A percentile compares a stretch with the other conserved stretches of the same genome.
Evolutionary conservation across 2,797 vertebrate genomes (phyloP).

Genomic region (Xiphorhynchus erythropygius): DNA sequence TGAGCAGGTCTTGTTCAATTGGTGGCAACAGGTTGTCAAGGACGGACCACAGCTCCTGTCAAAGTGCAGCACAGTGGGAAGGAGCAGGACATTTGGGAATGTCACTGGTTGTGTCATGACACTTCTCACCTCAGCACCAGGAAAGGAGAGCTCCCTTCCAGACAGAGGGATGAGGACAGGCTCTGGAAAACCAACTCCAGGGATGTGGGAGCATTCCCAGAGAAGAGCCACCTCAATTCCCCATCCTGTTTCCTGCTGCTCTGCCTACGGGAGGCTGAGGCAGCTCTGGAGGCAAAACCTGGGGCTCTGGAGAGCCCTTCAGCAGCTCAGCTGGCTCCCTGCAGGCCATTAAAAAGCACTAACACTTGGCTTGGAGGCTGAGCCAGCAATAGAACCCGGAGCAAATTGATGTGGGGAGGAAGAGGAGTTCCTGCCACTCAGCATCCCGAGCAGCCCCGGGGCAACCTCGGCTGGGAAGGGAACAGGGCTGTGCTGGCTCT

Average conservation of each 20-base stretch:
- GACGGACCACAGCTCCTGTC: neutral
- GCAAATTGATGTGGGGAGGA: neutral
- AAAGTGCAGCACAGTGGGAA: neutral
- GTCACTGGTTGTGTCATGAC: neutral
- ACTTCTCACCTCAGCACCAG: fast-evolving
- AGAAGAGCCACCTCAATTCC: neutral
- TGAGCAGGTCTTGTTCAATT: neutral
- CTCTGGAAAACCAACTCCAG: neutral
- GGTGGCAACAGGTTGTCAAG: neutral
- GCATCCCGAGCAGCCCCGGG: neutral
- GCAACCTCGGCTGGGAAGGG: neutral
- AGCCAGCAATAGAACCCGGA: neutral
- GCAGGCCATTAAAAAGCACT: slow-evolving; percentile 42
- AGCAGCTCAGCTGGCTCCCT: neutral
- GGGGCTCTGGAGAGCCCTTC: neutral
- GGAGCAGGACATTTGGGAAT: neutral
- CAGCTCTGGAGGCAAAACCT: neutral
- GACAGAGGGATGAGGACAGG: neutral
- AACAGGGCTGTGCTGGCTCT: fast-evolving
- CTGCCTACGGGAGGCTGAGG: neutral
- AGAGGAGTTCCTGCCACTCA: neutral
- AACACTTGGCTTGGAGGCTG: neutral
- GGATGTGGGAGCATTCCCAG: neutral
- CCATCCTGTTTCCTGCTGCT: neutral
- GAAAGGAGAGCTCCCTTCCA: neutral